These are phyloP conservation scores for Sternotherus odoratus DNA, from an alignment of 2,797 vertebrate genomes.

Conservation along the genomic window DNA sequence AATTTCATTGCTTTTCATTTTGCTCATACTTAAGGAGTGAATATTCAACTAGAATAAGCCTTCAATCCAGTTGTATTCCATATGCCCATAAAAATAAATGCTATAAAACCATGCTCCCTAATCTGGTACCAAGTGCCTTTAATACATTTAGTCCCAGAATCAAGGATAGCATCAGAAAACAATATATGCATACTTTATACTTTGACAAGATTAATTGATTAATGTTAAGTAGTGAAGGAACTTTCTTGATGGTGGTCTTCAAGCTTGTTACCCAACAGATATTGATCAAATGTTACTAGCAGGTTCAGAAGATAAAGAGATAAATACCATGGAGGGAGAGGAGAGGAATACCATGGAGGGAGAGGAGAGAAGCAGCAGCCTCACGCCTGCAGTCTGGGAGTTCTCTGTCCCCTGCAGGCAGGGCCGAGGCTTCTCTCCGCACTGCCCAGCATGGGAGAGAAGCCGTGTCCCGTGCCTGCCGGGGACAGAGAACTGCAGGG, in stretches of 20 bases:
- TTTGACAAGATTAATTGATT: neutral
- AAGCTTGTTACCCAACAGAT: neutral
- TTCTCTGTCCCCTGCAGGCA: too few species aligned
- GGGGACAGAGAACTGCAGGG: too few species aligned
- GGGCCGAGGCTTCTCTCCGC: too few species aligned
- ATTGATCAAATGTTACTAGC: neutral
- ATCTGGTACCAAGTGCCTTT: neutral
- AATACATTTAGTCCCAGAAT: neutral
- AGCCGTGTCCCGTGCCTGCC: too few species aligned
- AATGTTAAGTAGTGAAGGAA: neutral
- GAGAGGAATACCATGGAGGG: too few species aligned
- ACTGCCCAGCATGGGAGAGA: too few species aligned
- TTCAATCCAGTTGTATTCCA: neutral
- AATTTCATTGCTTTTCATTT: neutral
- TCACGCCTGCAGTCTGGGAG: too few species aligned
- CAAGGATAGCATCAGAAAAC: neutral
- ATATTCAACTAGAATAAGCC: neutral
- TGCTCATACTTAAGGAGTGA: neutral
- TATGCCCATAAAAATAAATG: too few species aligned
- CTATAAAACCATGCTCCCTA: accelerated
- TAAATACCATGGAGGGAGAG: too few species aligned
- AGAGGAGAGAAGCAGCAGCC: too few species aligned
- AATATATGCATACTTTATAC: neutral
- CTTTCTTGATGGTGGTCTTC: neutral
- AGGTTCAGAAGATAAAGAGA: neutral